Evolutionary conservation across 2,797 vertebrate species (phyloP).

Genomic region (Trachops cirrhosus): DNA sequence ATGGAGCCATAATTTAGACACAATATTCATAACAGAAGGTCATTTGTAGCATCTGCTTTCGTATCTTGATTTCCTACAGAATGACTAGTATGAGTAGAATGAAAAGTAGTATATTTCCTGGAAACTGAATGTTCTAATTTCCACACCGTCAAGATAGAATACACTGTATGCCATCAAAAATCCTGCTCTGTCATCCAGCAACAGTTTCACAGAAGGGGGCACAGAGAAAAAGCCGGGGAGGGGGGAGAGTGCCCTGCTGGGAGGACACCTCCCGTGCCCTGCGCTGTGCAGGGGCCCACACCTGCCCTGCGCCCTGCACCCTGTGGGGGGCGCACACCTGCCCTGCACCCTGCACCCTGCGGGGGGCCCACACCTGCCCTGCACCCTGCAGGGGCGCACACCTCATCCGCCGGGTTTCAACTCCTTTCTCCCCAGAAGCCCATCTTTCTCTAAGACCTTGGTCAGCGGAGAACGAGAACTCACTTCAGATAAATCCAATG

Average conservation of each 20-base stretch:
- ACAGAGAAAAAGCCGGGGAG: accelerated
- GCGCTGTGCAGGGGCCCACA: no score
- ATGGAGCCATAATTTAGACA: background rate
- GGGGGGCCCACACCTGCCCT: no score
- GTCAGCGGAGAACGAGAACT: background rate
- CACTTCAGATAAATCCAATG: background rate
- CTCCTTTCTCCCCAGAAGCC: background rate
- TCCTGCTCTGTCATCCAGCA: background rate
- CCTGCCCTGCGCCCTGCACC: no score
- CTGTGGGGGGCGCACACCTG: background rate
- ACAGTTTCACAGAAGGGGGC: background rate
- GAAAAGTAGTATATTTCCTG: background rate
- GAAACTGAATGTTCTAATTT: background rate
- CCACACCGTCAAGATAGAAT: background rate
- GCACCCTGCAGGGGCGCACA: accelerated
- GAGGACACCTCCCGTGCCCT: accelerated
- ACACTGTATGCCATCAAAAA: background rate
- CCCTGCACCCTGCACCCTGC: no score
- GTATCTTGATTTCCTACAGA: background rate
- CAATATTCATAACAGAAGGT: background rate
- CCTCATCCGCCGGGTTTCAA: background rate
- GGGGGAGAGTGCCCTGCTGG: accelerated
- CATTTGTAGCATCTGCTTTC: background rate
- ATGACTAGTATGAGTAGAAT: background rate
- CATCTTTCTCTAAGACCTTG: background rate